A percentile compares a stretch with the other conserved stretches of the same genome.
These are phyloP conservation scores for Gymnobelideus leadbeateri DNA, from an alignment of 2,113 vertebrate genomes.

Conservation along the genomic window DNA sequence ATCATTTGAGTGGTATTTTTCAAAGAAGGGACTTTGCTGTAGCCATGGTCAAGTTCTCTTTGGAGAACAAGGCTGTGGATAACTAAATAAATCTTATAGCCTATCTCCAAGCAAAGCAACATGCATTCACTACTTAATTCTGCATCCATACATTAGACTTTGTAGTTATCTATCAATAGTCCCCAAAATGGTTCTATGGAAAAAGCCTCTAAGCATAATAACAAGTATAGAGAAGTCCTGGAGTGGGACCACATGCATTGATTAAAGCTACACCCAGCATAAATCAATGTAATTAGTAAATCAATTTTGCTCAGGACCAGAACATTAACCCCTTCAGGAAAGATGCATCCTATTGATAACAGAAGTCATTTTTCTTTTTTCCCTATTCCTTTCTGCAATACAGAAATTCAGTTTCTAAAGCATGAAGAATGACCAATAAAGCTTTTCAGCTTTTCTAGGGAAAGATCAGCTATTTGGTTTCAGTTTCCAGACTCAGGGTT, in stretches of 20 bases:
- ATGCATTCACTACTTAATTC: slow-evolving; percentile 22
- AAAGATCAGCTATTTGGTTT: slow-evolving; percentile 14
- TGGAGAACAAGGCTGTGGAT: neutral
- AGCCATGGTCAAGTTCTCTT: slow-evolving; percentile 20
- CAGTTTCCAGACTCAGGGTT: neutral
- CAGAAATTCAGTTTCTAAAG: neutral
- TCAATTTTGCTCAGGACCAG: slow-evolving; percentile 2
- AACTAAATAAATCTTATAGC: neutral
- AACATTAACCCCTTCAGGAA: neutral
- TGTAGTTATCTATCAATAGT: slow-evolving; percentile 22
- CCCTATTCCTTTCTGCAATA: neutral
- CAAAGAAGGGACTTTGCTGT: neutral
- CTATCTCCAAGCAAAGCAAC: slow-evolving; percentile 29
- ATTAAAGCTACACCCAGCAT: neutral
- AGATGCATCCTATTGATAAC: neutral
- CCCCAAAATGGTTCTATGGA: neutral
- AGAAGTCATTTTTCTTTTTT: slow-evolving; percentile 30
- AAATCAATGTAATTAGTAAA: slow-evolving; percentile 40
- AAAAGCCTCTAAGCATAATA: neutral
- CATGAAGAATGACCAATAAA: neutral
- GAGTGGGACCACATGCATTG: neutral
- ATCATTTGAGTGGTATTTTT: slow-evolving; percentile 2
- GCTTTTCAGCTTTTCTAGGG: slow-evolving; percentile 1
- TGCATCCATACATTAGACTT: neutral
- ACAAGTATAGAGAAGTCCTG: neutral